phyloP scores from a whole-genome alignment of 2,888 invertebrate genomes.

The Piscicola geometra region DNA sequence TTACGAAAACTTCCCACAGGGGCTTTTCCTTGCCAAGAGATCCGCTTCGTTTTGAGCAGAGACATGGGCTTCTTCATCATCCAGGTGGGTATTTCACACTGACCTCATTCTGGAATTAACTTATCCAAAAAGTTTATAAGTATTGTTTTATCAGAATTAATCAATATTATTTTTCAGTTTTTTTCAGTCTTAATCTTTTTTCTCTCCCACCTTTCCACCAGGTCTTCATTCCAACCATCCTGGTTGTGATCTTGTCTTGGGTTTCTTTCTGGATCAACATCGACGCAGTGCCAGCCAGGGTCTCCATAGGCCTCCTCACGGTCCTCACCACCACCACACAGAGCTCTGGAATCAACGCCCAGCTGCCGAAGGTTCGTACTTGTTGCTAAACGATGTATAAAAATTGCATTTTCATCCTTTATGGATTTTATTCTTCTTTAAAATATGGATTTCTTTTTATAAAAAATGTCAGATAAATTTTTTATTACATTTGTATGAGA shows the following conservation, averaged over 20 bases:
- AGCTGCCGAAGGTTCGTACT: conserved; percentile 70
- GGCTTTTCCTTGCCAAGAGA: conserved; percentile 43
- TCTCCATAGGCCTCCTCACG: conserved; percentile 80
- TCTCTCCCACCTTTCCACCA: conserved; percentile 19
- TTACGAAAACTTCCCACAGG: too few species aligned
- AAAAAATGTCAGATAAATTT: too few species aligned
- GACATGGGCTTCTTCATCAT: conserved; percentile 44
- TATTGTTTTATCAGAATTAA: too few species aligned
- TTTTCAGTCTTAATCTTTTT: background rate
- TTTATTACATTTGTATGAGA: too few species aligned
- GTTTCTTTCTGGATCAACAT: conserved; percentile 60
- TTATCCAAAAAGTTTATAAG: too few species aligned
- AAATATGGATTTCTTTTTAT: too few species aligned
- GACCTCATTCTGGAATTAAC: too few species aligned
- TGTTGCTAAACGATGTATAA: background rate
- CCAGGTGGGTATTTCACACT: too few species aligned
- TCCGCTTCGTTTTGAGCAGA: conserved; percentile 41
- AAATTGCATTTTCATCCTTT: too few species aligned
- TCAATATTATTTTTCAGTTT: too few species aligned
- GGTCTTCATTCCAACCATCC: conserved; percentile 42
- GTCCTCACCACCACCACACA: conserved; percentile 71
- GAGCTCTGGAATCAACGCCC: conserved; percentile 84
- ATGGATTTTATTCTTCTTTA: too few species aligned
- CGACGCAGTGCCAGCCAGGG: conserved; percentile 82
- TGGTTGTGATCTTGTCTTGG: conserved; percentile 87